Percentiles rank a stretch among this genome's conserved stretches.
These are phyloP conservation scores for Schizopygopsis pylzovi DNA, from an alignment of 2,797 vertebrate genomes.

Conservation along the genomic window DNA sequence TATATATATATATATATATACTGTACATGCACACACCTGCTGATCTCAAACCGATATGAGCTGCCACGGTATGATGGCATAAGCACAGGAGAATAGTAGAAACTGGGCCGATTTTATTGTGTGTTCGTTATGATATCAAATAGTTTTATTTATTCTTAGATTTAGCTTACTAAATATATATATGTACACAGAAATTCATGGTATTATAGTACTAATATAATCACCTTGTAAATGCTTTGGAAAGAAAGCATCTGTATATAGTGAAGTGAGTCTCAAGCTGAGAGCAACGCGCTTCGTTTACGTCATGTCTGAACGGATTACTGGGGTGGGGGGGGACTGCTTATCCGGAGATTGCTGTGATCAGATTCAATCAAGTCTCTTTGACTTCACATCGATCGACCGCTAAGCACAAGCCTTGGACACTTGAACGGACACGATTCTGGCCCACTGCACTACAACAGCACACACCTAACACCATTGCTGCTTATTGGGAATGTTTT, in stretches of 20 bases:
- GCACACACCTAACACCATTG: background rate
- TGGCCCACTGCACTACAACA: background rate
- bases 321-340: background rate
- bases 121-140: background rate
- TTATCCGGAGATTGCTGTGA: background rate
- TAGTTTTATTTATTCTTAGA: slow-evolving; percentile 17
- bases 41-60: slow-evolving; percentile 14
- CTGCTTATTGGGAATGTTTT: slow-evolving; percentile 26
- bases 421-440: background rate
- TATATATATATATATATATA: background rate
- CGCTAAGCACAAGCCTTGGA: background rate
- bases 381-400: background rate
- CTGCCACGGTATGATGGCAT: slow-evolving; percentile 21
- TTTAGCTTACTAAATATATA: slow-evolving; percentile 36
- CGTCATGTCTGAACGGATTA: background rate
- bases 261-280: background rate
- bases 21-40: slow-evolving; percentile 14
- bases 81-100: slow-evolving; percentile 17
- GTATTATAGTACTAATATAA: slow-evolving; percentile 13
- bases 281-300: slow-evolving; percentile 8
- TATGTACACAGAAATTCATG: slow-evolving; percentile 44
- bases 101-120: background rate
- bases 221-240: slow-evolving; percentile 33
- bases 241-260: slow-evolving; percentile 38
- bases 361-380: background rate